Percentiles rank a stretch among this genome's conserved stretches.
Conservation (phyloP, 2,113 vertebrate genomes). For the Puffinus mauretanicus region DNA sequence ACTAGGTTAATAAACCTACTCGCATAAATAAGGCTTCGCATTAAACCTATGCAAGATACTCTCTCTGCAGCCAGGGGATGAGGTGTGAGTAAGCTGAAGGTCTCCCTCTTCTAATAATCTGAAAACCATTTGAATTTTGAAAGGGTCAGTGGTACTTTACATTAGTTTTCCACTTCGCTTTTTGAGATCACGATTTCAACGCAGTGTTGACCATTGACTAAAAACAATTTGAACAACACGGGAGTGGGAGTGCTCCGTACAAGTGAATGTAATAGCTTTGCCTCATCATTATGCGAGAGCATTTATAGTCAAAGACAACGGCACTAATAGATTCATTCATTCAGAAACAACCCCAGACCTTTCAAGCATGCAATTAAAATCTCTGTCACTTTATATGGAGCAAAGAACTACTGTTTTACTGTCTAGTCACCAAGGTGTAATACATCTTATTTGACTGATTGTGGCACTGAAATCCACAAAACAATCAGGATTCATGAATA, state of each 20-base stretch:
- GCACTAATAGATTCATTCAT: conserved; percentile 59
- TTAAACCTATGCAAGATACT: not conserved
- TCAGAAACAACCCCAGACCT: conserved; percentile 48
- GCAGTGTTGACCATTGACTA: conserved; percentile 28
- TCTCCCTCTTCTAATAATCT: not conserved
- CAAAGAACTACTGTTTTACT: conserved; percentile 22
- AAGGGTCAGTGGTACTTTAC: not conserved
- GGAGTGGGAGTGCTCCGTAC: conserved; percentile 6
- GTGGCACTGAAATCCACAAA: conserved; percentile 8
- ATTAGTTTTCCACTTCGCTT: conserved; percentile 51
- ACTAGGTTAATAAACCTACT: not conserved
- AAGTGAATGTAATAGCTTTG: conserved; percentile 37
- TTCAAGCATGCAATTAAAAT: conserved; percentile 66
- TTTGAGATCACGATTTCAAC: conserved; percentile 10
- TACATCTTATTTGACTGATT: conserved; percentile 48
- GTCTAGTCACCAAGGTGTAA: conserved; percentile 10
- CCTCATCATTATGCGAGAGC: conserved; percentile 19
- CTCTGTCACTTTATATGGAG: conserved; percentile 49
- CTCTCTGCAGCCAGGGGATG: not conserved
- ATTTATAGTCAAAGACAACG: conserved; percentile 34
- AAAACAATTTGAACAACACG: conserved; percentile 22
- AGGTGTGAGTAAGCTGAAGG: not conserved
- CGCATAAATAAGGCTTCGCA: not conserved
- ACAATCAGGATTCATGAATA: conserved; percentile 50
- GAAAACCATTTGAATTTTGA: not conserved